Percentiles rank a stretch among this genome's conserved stretches.
These are phyloP conservation scores for Apamea anceps DNA, from an alignment of 2,888 invertebrate species.

Conservation along the genomic window DNA sequence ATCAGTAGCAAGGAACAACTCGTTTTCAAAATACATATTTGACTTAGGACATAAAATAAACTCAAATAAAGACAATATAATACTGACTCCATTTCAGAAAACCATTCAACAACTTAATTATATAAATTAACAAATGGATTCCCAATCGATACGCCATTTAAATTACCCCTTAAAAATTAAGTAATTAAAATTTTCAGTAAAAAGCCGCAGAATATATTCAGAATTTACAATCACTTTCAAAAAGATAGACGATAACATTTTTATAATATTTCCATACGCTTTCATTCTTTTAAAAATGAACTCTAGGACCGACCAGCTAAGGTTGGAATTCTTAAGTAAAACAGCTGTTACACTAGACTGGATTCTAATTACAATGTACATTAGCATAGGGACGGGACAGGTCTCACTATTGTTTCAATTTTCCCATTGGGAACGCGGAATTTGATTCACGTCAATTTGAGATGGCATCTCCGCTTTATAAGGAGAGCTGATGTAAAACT, in stretches of 20 bases:
- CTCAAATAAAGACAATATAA: not conserved
- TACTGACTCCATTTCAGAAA: not conserved
- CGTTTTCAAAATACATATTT: not conserved
- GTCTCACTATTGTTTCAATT: constrained; percentile 68
- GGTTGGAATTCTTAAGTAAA: constrained; percentile 38
- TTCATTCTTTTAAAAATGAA: not conserved
- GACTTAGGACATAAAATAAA: not conserved
- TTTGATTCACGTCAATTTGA: constrained; percentile 62
- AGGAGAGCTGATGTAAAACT: constrained; percentile 35
- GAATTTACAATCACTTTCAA: constrained; percentile 44
- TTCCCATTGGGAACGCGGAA: constrained; percentile 66
- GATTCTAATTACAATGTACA: constrained; percentile 61
- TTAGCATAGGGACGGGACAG: constrained; percentile 64
- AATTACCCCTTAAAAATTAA: constrained; percentile 16
- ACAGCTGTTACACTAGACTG: constrained; percentile 53
- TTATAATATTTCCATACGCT: constrained; percentile 21
- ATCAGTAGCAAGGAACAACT: not conserved
- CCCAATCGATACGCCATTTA: constrained; percentile 32
- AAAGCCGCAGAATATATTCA: constrained; percentile 37
- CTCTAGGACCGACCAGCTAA: constrained; percentile 20
- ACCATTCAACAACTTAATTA: not conserved
- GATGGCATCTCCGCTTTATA: constrained; percentile 58
- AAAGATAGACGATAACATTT: constrained; percentile 46
- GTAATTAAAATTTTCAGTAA: constrained; percentile 42
- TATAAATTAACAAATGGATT: not conserved